Conservation (phyloP, 2,797 vertebrate species). For the Alca torda region DNA sequence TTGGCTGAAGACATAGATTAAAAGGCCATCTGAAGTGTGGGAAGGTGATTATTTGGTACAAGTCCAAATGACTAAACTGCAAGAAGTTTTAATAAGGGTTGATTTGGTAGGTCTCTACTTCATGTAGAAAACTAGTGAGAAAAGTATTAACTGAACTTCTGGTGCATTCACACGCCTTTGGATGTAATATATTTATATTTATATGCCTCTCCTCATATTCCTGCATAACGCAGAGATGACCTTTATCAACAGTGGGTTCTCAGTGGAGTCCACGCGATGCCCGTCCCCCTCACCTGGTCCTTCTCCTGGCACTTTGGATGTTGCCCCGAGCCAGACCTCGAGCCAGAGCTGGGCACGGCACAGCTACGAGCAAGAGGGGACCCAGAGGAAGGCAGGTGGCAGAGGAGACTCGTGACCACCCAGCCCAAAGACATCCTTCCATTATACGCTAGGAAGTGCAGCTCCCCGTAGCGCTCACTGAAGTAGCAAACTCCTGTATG, state of each 20-base stretch:
- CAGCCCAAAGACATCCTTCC: not conserved
- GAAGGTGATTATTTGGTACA: not conserved
- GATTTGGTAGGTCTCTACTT: not conserved
- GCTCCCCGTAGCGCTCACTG: not conserved
- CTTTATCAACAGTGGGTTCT: not conserved
- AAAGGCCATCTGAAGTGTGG: not conserved
- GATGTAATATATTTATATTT: not conserved
- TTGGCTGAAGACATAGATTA: not conserved
- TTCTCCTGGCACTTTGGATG: not conserved
- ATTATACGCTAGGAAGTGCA: not conserved
- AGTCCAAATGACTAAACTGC: not conserved
- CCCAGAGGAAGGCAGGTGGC: not conserved
- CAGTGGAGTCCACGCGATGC: rapidly evolving
- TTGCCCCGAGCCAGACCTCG: rapidly evolving
- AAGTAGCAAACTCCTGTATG: not conserved
- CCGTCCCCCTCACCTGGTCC: not conserved
- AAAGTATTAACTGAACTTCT: not conserved
- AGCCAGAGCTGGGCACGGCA: not conserved
- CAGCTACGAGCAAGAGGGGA: not conserved
- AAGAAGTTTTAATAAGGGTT: not conserved
- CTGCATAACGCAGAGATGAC: not conserved
- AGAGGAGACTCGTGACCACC: not conserved
- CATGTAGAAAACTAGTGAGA: not conserved
- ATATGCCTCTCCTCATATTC: not conserved
- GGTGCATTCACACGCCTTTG: not conserved